Evolutionary conservation across 2,113 vertebrate species (phyloP), one percentile per base, ranked within the genome.

Genomic region (Dasyurus viverrinus): DNA sequence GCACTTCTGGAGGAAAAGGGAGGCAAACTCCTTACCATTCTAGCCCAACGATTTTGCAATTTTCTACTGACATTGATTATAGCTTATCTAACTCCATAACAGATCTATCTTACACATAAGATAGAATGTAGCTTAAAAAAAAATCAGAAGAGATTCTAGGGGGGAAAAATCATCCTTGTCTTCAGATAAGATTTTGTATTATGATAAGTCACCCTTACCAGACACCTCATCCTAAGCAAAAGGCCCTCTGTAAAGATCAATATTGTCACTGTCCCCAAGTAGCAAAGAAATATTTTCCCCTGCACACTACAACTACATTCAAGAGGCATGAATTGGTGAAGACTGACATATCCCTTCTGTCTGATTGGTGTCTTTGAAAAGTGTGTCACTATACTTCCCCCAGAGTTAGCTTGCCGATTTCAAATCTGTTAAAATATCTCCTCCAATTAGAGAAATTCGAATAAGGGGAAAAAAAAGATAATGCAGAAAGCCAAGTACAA

Each of bases 51-150:
- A 11, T 93, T 97, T 97, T 94, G 1, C 50, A 50, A 0, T 96
- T 96, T 97, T 96, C 92, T 84, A 14, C 55, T 97, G 94, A 96
- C 93, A 94, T 54, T 97, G 93, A 96, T 97, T 94, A 96, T 91
- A 91, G 94, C 84, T 93, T 95, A 97, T 92, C 68, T 94, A 94
- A 95, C 53, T 96, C 93, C 50, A 92, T 57, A 92, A 42, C 46
- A 93, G 53, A 91, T 50, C 47, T 93, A 90, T 90, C 25, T 94
- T 96, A 91, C 93, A 54, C 2, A 68, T 54, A 95, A 96, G 91
- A 89, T 50, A 92, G 94, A 96, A 91, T 93, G 12, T 89, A 93
- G 3, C 92, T 90, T 68, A 68, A 57, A 50, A 30, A 30, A n/a
- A 90, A 89, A 95, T 95, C 50, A 60, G 53, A 93, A 93, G 90